phyloP scores from a whole-genome alignment of 2,797 vertebrate species.

The Enteromius afrohamiltoni region DNA sequence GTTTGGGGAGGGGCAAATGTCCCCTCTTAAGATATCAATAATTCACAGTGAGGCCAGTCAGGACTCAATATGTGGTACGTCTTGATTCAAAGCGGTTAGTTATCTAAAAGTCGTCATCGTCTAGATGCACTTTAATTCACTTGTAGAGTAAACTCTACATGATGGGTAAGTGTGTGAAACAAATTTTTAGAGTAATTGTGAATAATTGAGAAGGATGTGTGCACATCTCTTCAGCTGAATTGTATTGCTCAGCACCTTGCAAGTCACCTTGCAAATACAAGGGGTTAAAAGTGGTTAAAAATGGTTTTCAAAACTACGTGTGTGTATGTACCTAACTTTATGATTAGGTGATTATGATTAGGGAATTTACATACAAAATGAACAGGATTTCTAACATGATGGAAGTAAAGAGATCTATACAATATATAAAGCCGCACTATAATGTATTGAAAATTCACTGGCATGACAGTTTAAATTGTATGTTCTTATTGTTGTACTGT shows the following conservation, averaged over 20 bases:
- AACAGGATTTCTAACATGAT: neutral
- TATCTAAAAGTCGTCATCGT: constrained; percentile 53
- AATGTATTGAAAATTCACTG: neutral
- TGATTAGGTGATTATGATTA: neutral
- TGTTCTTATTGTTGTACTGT: neutral
- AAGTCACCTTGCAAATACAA: neutral
- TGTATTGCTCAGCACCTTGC: neutral
- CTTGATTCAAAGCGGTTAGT: constrained; percentile 55
- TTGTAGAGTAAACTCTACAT: constrained; percentile 47
- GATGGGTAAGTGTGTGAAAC: constrained; percentile 56
- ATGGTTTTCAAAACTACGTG: neutral
- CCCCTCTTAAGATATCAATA: constrained; percentile 83
- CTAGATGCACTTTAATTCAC: constrained; percentile 52
- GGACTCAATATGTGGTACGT: constrained; percentile 56
- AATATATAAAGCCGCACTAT: neutral
- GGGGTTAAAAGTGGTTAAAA: neutral
- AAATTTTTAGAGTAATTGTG: constrained; percentile 52
- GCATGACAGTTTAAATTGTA: neutral
- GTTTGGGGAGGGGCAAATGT: constrained; percentile 68
- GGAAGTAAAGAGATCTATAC: neutral
- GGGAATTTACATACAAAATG: neutral
- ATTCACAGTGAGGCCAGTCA: constrained; percentile 71
- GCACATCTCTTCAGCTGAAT: neutral
- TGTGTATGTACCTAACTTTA: neutral
- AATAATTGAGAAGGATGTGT: constrained; percentile 21